Evolutionary conservation across 2,797 vertebrate genomes (phyloP), one percentile per base, ranked within the genome.

Genomic region (Argyrosomus regius): DNA sequence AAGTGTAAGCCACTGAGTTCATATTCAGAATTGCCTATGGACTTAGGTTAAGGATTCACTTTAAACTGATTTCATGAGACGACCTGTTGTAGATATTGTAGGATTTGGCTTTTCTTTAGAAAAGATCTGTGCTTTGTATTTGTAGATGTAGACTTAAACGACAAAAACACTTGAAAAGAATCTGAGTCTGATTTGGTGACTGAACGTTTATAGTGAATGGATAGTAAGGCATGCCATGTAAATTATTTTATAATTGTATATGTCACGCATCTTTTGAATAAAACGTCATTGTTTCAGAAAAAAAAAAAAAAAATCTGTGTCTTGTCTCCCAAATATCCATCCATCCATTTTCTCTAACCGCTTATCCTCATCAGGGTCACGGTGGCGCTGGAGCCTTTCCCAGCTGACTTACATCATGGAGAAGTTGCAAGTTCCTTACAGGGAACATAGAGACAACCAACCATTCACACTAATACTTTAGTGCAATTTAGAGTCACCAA

Each of bases 261-360:
- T 93, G 94, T 95, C 93, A 93, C 90, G 80, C 92, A 94, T 94
- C 94, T 92, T 95, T 96, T 96, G 96, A 96, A 94, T 94, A 90
- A 88, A 96, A 95, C 91, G 91, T 95, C 75, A 92, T 93, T 91
- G 94, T 93, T 92, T 93, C 90, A 68, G 91, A 90, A 92, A 94
- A 91, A 81, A 76, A 39, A 39, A 39, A 6, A 45, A 45, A 45
- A 43, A 9, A 1, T 4, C 79, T 90, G 46, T 3, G 58, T 87
- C 39, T 63, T 92, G 64, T 67, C n/a, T 80, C 28, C 31, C 72
- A 5, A 57, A 45, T 71, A 18, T 46, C 35, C 35, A 39, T 39
- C 35, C 35, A 39, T 39, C 35, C 35, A 39, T 39, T 39, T 39
- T 39, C 35, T 39, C 35, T 39, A 39, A 39, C 35, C 8, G 35